Base-by-base conservation (phyloP, 2,113 vertebrate species). In the Chloropsis cyanopogon region DNA sequence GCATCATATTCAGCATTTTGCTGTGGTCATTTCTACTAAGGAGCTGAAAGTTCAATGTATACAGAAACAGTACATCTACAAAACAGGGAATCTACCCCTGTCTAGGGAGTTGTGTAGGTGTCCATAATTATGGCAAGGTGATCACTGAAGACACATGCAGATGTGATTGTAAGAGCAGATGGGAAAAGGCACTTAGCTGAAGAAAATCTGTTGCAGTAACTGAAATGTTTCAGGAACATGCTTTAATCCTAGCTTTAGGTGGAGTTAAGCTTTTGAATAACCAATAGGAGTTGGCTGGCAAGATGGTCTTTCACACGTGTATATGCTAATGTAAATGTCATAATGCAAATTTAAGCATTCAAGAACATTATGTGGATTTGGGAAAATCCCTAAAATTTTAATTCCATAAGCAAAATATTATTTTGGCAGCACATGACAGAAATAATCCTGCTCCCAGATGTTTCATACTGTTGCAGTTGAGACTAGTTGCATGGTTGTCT, bases 391-490 rank as follows among this genome's bases (percentile, higher is more conserved):
- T 53, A 65, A 86, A 93, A 91, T 82, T 94, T 91, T 96, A 96
- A 97, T 95, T 95, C 94, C 84, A 80, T 95, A 96, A 96, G 95
- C 85, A 96, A 96, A 96, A 95, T 96, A 77, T 75, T 84, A 95
- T 92, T 95, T 94, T 95, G 88, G 90, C 93, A 93, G 90, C 78
- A 90, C 83, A 95, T 95, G 92, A 93, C 92, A 91, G 88, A 92
- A 94, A 60, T 96, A 96, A 97, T 95, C 95, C 93, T 70, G 64
- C 75, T 95, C 80, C 94, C 93, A 92, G 91, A 95, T 96, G 91
- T 88, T 94, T 94, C 66, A 31, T 47, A 66, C 69, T 83, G 18
- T 52, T 92, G 83, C 82, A 96, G 61, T 26, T 75, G 84, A 91
- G 81, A 91, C 61, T 59, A 70, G 77, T 89, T 85, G 82, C 70